A percentile compares a stretch with the other conserved stretches of the same genome.
These are phyloP conservation scores for Mohoua ochrocephala DNA, from an alignment of 2,113 vertebrate species.

Conservation along the genomic window DNA sequence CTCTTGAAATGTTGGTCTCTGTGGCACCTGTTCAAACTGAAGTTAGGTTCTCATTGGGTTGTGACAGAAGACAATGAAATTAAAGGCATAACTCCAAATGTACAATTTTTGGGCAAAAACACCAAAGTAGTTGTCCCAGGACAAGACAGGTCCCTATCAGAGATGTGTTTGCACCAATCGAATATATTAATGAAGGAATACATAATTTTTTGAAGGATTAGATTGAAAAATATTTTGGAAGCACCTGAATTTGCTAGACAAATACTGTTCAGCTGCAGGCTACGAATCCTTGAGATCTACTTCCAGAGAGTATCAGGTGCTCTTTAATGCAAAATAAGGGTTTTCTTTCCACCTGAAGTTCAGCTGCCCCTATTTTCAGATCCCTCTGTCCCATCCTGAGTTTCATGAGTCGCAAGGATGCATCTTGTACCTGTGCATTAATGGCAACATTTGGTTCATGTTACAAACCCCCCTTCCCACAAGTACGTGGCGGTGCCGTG, in stretches of 20 bases:
- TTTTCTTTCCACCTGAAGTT: not conserved
- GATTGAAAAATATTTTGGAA: not conserved
- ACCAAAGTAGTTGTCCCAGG: not conserved
- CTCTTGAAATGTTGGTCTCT: not conserved
- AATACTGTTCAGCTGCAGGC: not conserved
- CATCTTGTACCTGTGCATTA: conserved; percentile 23
- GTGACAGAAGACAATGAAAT: not conserved
- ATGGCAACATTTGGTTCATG: conserved; percentile 4
- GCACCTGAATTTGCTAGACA: not conserved
- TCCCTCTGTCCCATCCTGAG: not conserved
- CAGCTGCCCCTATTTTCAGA: not conserved
- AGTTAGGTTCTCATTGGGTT: not conserved
- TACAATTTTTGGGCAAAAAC: not conserved
- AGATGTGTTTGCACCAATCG: not conserved
- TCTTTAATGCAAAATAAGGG: not conserved
- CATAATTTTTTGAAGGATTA: not conserved
- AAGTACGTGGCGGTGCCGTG: not conserved
- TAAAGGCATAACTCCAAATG: not conserved
- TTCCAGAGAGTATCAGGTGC: not conserved
- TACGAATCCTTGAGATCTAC: not conserved
- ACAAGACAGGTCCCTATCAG: not conserved
- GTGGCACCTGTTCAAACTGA: not conserved
- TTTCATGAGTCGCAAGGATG: not conserved
- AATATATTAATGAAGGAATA: not conserved
- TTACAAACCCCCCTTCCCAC: conserved; percentile 20